Evolutionary conservation across 2,888 invertebrate genomes (phyloP).

Genomic region (Ceramica pisi): DNA sequence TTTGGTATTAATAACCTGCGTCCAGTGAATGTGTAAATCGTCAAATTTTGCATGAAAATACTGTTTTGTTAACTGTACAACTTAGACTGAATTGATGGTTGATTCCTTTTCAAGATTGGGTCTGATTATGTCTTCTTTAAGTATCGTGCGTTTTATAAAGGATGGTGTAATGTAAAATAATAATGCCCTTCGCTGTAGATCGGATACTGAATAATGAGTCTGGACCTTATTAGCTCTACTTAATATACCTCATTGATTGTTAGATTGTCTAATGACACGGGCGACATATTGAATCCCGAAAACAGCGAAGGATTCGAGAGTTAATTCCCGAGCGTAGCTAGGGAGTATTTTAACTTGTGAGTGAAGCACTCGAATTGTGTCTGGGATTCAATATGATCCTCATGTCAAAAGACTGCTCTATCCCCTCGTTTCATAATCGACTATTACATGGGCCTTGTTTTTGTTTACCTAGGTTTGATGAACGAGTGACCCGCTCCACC

Average conservation of each 20-base stretch:
- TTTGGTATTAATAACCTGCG: slow-evolving; percentile 33
- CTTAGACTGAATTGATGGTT: slow-evolving; percentile 29
- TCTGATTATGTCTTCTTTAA: slow-evolving; percentile 37
- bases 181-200: background rate
- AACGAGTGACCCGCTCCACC: background rate
- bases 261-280: no score
- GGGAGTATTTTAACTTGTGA: no score
- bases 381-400: no score
- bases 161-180: slow-evolving; percentile 18
- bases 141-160: slow-evolving; percentile 20
- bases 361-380: no score
- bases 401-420: no score
- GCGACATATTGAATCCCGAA: no score
- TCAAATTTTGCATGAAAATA: slow-evolving; percentile 65
- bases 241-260: background rate
- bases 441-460: background rate
- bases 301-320: no score
- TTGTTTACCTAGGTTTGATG: background rate
- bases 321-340: no score
- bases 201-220: background rate
- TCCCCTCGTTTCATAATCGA: no score
- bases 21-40: slow-evolving; percentile 62
- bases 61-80: slow-evolving; percentile 57
- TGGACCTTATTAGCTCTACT: background rate
- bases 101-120: slow-evolving; percentile 18